Base-by-base conservation (phyloP, 2,888 invertebrate genomes). In the Druceiella hillmani region DNA sequence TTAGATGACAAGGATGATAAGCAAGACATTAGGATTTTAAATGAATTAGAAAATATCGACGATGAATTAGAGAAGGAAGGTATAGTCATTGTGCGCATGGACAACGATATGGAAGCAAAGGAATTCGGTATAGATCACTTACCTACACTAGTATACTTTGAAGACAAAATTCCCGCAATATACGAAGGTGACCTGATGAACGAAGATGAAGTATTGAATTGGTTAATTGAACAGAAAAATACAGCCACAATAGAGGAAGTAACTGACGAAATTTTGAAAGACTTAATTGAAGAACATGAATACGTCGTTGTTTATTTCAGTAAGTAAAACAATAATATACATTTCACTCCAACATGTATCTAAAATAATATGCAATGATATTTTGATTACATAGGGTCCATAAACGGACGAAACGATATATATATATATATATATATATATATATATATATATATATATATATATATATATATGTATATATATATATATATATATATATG, bases 261-360 rank as follows among this genome's bases (percentile, higher is more conserved):
- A 25, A 91, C 91, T 3, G 92, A 92, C 59, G 91, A 92, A 68
- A 91, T 93, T 52, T 65, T 93, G 15, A 75, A 77, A 43, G 85
- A 86, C 53, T 74, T 93, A 15, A 88, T 93, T 50, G 86, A 87
- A 47, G 88, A 91, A 55, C 88, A 90, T 55, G 90, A 91, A 74
- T 92, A 92, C 59, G 91, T 93, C 26, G 89, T 90, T n/a, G 91
- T 89, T 3, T 91, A 89, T 61, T 93, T 92, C 68, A 90, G 90
- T 83, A 64, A 75, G 81, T 76, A 36, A 7, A 25, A 5, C n/a
- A 22, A 3, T 17, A 32, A 2, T 25, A 10, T 16, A 37, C 17
- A 4, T 6, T 13, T 15, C 7, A 6, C 13, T 2, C 13, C 6
- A 38, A 14, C n/a, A n/a, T n/a, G n/a, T n/a, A n/a, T n/a, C n/a